Base-by-base conservation (phyloP, 2,888 invertebrate genomes). In the Acleris sparsana region DNA sequence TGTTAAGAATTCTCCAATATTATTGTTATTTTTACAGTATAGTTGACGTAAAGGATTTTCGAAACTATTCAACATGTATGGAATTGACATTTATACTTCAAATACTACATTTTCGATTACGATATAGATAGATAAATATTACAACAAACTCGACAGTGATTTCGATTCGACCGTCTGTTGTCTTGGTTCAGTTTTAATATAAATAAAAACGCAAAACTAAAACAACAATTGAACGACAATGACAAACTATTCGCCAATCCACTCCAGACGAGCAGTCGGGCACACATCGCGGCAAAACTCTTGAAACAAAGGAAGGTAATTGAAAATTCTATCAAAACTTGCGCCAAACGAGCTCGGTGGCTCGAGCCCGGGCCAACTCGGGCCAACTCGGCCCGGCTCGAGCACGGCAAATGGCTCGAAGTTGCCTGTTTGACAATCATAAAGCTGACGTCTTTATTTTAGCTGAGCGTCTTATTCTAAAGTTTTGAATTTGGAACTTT, bases 311-410 rank as follows among this genome's bases (percentile, higher is more conserved):
- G 90, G 88, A 87, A 85, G 89, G 89, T 91, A 90, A 90, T 91
- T 92, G 91, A 92, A 92, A 92, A 91, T 91, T 91, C 91, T 91
- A 91, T 92, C 89, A 91, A 92, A 92, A 91, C 90, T 92, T 92
- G 82, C 83, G 80, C 81, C 81, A 83, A 87, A 86, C 88, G 86
- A 74, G 75, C 73, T 70, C 70, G 71, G 69, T 69, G 68, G 69
- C 62, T 69, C 70, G 67, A 52, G 69, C 62, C 53, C 62, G 57
- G 53, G 63, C 67, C 58, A 39, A 61, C 57, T 39, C 59, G 52
- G 58, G 65, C 60, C 62, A 61, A 63, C 62, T 63, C 65, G 51
- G 60, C 52, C 69, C 55, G 53, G 53, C 53, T 62, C 48, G 52
- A 61, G 56, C 52, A 58, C 57, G 53, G 44, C 79, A 80, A 81